Conservation (phyloP, 1,140 invertebrate species). For the Bombus pascuorum region DNA sequence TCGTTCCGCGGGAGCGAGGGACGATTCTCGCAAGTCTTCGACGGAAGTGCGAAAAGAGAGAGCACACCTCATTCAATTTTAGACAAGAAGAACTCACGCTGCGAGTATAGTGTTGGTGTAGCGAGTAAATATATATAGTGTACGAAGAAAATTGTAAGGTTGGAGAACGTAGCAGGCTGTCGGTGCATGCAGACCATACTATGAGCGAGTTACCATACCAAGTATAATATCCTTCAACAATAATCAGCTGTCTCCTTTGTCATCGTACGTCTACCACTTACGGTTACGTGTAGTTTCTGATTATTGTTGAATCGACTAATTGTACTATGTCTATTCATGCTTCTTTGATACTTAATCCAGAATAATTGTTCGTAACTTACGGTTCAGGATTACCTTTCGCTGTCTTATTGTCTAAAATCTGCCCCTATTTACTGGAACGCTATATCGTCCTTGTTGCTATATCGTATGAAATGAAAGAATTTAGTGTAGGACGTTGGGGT, state of each 20-base stretch:
- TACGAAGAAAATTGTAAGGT: conserved; percentile 45
- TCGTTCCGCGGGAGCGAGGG: conserved; percentile 67
- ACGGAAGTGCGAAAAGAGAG: conserved; percentile 76
- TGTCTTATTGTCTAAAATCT: not conserved
- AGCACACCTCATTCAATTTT: conserved; percentile 72
- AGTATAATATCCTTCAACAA: conserved; percentile 23
- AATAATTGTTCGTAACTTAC: conserved; percentile 32
- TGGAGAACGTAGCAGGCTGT: conserved; percentile 59
- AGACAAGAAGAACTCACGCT: conserved; percentile 77
- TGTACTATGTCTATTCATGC: conserved; percentile 26
- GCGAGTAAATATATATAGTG: conserved; percentile 62
- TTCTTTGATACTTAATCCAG: not conserved
- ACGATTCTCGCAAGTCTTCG: conserved; percentile 75
- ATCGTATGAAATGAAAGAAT: conserved; percentile 2
- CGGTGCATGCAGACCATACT: conserved; percentile 66
- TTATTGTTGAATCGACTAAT: conserved; percentile 25
- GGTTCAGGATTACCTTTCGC: not conserved
- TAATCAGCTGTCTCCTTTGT: conserved; percentile 30
- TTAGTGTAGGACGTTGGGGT: not conserved
- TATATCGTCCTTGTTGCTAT: conserved; percentile 7
- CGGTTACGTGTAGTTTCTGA: not conserved
- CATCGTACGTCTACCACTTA: too few species aligned
- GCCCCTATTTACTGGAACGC: not conserved
- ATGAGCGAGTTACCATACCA: conserved; percentile 42
- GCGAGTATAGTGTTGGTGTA: conserved; percentile 75